Evolutionary conservation across 2,797 vertebrate genomes (phyloP).

Genomic region (Remorina albescens): DNA sequence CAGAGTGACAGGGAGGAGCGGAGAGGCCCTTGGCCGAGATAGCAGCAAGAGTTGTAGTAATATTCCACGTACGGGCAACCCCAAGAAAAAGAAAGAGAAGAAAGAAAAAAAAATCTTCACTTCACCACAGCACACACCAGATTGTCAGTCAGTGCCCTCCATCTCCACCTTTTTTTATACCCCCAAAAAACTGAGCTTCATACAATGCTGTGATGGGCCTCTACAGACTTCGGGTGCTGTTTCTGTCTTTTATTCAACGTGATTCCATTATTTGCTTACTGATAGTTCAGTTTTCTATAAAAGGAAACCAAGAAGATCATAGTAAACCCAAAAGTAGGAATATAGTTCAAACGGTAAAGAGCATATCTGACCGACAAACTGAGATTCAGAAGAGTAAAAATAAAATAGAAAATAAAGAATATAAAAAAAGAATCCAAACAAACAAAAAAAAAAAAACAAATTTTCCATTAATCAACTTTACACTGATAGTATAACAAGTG

Average conservation of each 20-base stretch:
- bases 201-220: not conserved
- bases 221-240: not conserved
- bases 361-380: not conserved
- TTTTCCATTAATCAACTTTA: no score
- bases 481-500: not conserved
- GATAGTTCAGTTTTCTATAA: not conserved
- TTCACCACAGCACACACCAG: constrained; percentile 75
- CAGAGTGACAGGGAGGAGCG: constrained; percentile 72
- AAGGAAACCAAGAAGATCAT: not conserved
- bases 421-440: not conserved
- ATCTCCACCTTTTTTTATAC: constrained; percentile 28
- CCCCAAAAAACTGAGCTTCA: constrained; percentile 53
- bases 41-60: constrained; percentile 76
- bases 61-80: constrained; percentile 62
- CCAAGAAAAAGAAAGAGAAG: constrained; percentile 6
- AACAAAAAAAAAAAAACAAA: not conserved
- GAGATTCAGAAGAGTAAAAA: not conserved
- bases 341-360: no score
- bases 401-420: not conserved
- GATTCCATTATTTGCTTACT: not conserved
- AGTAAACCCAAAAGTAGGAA: not conserved
- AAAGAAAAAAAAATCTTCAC: constrained; percentile 53
- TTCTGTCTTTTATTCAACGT: constrained; percentile 9
- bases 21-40: constrained; percentile 81
- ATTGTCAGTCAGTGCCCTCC: constrained; percentile 74